Conservation (phyloP, 2,113 vertebrate genomes). For the Hyla sarda region DNA sequence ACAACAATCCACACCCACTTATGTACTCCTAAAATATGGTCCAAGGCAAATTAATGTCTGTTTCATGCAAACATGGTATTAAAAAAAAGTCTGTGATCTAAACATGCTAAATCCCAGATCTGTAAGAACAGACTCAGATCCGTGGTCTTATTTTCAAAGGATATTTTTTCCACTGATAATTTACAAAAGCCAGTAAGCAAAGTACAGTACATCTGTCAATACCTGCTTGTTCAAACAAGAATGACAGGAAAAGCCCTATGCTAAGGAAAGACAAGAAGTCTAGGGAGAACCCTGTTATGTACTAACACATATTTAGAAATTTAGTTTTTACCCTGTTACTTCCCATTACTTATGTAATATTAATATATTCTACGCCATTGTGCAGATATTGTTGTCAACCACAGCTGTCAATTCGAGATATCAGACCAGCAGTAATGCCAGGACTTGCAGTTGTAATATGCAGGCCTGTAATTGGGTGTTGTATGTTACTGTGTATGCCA, state of each 20-base stretch:
- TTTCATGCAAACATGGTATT: conserved; percentile 36
- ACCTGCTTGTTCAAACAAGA: background rate
- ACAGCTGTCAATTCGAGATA: too few relatives aligned
- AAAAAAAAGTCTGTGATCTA: conserved; percentile 31
- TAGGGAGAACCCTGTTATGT: background rate
- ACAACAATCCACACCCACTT: conserved; percentile 33
- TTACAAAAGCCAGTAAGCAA: background rate
- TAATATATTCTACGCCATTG: too few relatives aligned
- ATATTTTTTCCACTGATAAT: background rate
- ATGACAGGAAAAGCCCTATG: background rate
- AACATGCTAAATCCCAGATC: background rate
- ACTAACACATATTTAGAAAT: background rate
- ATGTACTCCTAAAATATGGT: background rate
- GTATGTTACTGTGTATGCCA: too few relatives aligned
- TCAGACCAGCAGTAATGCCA: too few relatives aligned
- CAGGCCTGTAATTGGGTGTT: too few relatives aligned
- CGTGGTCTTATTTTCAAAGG: background rate
- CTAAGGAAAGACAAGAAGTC: background rate
- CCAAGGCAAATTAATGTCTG: conserved; percentile 45
- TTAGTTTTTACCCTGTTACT: too few relatives aligned
- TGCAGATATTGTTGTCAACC: too few relatives aligned
- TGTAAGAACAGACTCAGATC: background rate
- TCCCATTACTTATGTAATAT: too few relatives aligned
- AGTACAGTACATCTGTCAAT: background rate
- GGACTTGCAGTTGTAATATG: too few relatives aligned